A percentile compares a stretch with the other conserved stretches of the same genome.
phyloP scores from a whole-genome alignment of 2,888 invertebrate species.

The Heterodera filipjevi region DNA sequence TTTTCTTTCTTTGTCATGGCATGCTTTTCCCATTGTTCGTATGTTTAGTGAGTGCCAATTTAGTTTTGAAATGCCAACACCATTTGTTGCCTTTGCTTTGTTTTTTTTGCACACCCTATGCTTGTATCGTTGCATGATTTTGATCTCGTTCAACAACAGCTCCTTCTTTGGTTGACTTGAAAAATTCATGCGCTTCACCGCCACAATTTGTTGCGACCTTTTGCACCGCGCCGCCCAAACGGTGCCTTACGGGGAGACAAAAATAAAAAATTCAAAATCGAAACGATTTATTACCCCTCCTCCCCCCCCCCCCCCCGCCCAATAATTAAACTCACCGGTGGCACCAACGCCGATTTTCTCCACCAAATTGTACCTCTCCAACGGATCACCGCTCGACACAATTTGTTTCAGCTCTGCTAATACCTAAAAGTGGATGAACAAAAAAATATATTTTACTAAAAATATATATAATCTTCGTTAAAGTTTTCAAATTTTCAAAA shows the following conservation, averaged over 20 bases:
- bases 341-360: slow-evolving; percentile 84
- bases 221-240: slow-evolving; percentile 57
- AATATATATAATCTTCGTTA: too few species aligned
- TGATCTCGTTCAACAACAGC: slow-evolving; percentile 73
- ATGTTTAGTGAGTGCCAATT: too few species aligned
- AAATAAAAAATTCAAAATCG: slow-evolving; percentile 22
- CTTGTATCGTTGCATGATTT: slow-evolving; percentile 83
- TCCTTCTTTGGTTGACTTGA: slow-evolving; percentile 90
- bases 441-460: slow-evolving; percentile 1
- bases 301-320: background rate
- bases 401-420: slow-evolving; percentile 49
- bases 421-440: slow-evolving; percentile 40
- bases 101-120: slow-evolving; percentile 72
- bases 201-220: slow-evolving; percentile 73
- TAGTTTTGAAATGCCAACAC: too few species aligned
- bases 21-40: too few species aligned
- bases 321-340: slow-evolving; percentile 61
- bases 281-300: too few species aligned
- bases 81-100: too few species aligned
- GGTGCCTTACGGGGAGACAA: slow-evolving; percentile 47
- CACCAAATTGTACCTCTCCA: slow-evolving; percentile 78
- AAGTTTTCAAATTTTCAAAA: too few species aligned
- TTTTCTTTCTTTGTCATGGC: too few species aligned
- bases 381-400: slow-evolving; percentile 75
- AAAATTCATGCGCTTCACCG: slow-evolving; percentile 93